phyloP scores from a whole-genome alignment of 2,113 vertebrate genomes.

The Felis chaus region DNA sequence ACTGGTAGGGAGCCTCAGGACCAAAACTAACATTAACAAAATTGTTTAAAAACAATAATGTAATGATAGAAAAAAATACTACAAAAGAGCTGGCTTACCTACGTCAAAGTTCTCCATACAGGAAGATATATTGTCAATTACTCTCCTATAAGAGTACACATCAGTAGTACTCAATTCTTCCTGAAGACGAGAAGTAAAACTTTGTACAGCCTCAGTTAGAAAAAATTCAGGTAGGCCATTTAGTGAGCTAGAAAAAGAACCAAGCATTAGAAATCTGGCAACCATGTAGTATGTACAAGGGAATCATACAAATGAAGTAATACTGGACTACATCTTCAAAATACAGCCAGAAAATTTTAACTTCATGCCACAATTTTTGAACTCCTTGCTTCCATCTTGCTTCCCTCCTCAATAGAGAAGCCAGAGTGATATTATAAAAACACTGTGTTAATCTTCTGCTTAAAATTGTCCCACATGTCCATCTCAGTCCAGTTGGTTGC shows the following conservation, averaged over 20 bases:
- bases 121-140: constrained; percentile 88
- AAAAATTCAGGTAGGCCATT: constrained; percentile 86
- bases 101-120: constrained; percentile 91
- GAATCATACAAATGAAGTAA: background rate
- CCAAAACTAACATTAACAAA: background rate
- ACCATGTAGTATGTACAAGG: background rate
- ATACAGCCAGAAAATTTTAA: background rate
- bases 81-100: constrained; percentile 82
- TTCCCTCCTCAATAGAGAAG: background rate
- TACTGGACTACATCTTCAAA: background rate
- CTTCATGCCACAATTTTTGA: background rate
- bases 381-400: background rate
- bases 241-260: constrained; percentile 86
- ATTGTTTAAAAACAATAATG: background rate
- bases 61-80: constrained; percentile 26
- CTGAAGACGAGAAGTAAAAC: constrained; percentile 87
- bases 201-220: constrained; percentile 73
- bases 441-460: background rate
- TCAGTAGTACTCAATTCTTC: constrained; percentile 85
- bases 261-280: constrained; percentile 14
- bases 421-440: background rate
- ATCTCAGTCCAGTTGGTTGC: background rate
- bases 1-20: background rate
- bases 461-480: background rate
- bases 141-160: constrained; percentile 83